phyloP scores from a whole-genome alignment of 2,888 invertebrate genomes.

The Tetramorium bicarinatum region DNA sequence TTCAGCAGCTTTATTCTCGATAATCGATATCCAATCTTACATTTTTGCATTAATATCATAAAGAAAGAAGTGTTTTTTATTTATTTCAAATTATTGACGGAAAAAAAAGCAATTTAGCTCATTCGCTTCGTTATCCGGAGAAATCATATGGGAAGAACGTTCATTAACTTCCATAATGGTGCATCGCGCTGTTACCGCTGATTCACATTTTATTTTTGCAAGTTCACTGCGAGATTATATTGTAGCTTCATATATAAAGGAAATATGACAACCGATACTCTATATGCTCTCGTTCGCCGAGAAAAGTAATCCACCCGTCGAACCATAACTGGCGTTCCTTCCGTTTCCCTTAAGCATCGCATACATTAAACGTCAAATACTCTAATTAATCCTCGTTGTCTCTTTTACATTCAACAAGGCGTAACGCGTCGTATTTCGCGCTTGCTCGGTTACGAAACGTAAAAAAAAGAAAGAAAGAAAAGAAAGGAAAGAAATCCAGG shows the following conservation, averaged over 20 bases:
- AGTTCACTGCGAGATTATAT: not conserved
- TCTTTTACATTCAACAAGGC: conserved; percentile 23
- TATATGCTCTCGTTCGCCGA: not conserved
- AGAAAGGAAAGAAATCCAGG: not conserved
- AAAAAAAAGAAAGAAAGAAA: not conserved
- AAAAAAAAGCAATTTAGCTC: conserved; percentile 20
- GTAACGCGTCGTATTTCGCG: conserved; percentile 17
- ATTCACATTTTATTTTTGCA: conserved; percentile 17
- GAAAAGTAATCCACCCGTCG: conserved; percentile 24
- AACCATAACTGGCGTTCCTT: not conserved
- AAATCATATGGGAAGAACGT: conserved; percentile 13
- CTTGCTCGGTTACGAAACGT: conserved; percentile 4
- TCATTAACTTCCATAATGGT: conserved; percentile 18
- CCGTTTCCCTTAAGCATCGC: not conserved
- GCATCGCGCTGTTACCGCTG: not conserved
- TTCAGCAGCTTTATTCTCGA: not conserved
- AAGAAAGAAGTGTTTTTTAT: not conserved
- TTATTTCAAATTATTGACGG: conserved; percentile 23
- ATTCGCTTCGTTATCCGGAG: not conserved
- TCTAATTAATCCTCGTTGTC: conserved; percentile 43
- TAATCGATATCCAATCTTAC: conserved; percentile 13
- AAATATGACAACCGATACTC: conserved; percentile 40
- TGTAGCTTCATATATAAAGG: not conserved
- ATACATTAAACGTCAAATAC: conserved; percentile 40
- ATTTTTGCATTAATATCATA: conserved; percentile 6